Evolutionary conservation across 2,113 vertebrate species (phyloP).

Genomic region (Caranx melampygus): DNA sequence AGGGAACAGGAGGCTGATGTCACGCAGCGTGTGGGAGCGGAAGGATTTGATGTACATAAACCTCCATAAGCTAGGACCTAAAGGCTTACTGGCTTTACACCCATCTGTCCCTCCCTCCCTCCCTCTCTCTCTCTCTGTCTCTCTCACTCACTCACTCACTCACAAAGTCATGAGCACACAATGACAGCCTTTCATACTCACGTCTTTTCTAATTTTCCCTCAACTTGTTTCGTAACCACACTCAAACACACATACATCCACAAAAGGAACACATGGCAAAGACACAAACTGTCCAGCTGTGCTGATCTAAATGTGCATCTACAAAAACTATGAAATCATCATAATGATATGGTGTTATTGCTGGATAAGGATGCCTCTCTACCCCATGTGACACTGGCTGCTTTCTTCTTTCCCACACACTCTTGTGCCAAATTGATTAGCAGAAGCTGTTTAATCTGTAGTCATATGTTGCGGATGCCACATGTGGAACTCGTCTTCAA

Average conservation of each 20-base stretch:
- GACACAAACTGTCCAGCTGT: neutral
- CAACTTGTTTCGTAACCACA: neutral
- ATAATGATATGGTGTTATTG: neutral
- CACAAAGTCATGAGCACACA: neutral
- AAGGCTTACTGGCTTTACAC: constrained; percentile 71
- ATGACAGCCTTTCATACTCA: neutral
- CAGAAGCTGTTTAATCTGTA: neutral
- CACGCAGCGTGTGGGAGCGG: constrained; percentile 32
- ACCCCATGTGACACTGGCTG: constrained; percentile 30
- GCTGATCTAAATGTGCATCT: neutral
- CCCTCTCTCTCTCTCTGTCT: constrained; percentile 3
- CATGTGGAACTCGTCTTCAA: neutral
- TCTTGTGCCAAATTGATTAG: neutral
- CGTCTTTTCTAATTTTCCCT: neutral
- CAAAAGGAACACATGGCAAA: neutral
- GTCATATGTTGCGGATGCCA: neutral
- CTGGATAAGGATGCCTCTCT: neutral
- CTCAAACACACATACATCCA: neutral
- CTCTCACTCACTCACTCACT: no score
- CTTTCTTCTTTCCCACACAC: neutral
- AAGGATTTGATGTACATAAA: constrained; percentile 75
- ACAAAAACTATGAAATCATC: constrained; percentile 16
- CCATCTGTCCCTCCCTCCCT: constrained; percentile 66
- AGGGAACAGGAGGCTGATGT: constrained; percentile 30
- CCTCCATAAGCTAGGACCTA: constrained; percentile 66